These are phyloP conservation scores for Julus scandinavius DNA, from an alignment of 2,888 invertebrate species.

Conservation along the genomic window DNA sequence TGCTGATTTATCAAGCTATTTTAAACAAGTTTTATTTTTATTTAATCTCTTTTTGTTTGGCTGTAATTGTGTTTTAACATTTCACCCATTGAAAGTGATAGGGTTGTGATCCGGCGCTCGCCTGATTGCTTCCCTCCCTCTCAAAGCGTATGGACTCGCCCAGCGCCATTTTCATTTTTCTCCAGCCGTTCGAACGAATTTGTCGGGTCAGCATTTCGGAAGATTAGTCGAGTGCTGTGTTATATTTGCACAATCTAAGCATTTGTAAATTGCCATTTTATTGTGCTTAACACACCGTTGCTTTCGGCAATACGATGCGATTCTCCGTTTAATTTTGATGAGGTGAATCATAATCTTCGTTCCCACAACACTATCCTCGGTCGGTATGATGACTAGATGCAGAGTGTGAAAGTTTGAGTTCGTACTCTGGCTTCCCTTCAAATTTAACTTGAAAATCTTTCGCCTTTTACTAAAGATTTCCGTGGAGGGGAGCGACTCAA, in stretches of 20 bases:
- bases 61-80: too few species aligned
- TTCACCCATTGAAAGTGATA: too few species aligned
- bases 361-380: neutral
- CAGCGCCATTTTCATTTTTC: neutral
- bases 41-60: too few species aligned
- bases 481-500: neutral
- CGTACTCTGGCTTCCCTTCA: constrained; percentile 1
- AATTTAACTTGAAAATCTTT: constrained; percentile 6
- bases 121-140: neutral
- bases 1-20: too few species aligned
- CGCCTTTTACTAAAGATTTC: constrained; percentile 37
- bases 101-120: too few species aligned
- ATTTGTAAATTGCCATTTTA: neutral
- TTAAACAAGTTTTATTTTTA: too few species aligned
- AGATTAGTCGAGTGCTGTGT: neutral
- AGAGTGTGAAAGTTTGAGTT: neutral
- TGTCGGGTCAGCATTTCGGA: neutral
- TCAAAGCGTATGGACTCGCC: neutral
- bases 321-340: neutral
- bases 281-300: neutral
- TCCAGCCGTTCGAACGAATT: neutral
- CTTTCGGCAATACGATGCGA: neutral
- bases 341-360: neutral
- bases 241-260: neutral
- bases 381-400: neutral